Conservation (phyloP, 1,140 invertebrate species). For the Musca domestica region DNA sequence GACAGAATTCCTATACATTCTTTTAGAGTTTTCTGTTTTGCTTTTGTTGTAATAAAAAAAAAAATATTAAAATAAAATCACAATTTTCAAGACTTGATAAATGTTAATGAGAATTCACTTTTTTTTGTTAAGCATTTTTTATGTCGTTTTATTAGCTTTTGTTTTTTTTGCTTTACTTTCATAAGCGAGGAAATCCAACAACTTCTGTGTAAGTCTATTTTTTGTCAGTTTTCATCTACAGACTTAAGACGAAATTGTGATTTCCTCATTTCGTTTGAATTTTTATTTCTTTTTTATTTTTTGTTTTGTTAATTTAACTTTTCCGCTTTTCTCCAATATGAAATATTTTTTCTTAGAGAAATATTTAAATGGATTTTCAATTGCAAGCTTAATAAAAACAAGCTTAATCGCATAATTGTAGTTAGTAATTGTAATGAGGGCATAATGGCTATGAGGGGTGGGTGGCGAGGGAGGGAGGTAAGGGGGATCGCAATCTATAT, state of each 20-base stretch:
- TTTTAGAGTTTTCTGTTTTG: too few species aligned
- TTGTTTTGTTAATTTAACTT: neutral
- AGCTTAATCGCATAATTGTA: neutral
- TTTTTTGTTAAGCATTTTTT: slow-evolving; percentile 14
- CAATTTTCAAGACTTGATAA: slow-evolving; percentile 53
- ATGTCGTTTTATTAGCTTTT: slow-evolving; percentile 13
- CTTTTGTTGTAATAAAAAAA: slow-evolving; percentile 1
- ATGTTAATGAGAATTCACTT: slow-evolving; percentile 30
- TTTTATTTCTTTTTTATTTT: neutral
- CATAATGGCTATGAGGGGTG: neutral
- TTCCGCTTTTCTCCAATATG: slow-evolving; percentile 34
- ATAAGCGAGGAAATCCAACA: neutral
- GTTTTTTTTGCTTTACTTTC: neutral
- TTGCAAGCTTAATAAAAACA: neutral
- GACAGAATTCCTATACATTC: too few species aligned
- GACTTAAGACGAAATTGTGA: neutral
- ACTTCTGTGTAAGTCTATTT: neutral
- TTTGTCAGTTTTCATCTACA: neutral
- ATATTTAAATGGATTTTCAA: slow-evolving; percentile 45
- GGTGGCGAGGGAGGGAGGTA: neutral
- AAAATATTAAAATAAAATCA: slow-evolving; percentile 51
- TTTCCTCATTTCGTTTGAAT: neutral
- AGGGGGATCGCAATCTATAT: neutral
- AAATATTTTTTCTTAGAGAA: slow-evolving; percentile 42
- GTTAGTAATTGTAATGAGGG: too few species aligned